Evolutionary conservation across 2,888 invertebrate species (phyloP).

Genomic region (Dinocampus coccinellae): DNA sequence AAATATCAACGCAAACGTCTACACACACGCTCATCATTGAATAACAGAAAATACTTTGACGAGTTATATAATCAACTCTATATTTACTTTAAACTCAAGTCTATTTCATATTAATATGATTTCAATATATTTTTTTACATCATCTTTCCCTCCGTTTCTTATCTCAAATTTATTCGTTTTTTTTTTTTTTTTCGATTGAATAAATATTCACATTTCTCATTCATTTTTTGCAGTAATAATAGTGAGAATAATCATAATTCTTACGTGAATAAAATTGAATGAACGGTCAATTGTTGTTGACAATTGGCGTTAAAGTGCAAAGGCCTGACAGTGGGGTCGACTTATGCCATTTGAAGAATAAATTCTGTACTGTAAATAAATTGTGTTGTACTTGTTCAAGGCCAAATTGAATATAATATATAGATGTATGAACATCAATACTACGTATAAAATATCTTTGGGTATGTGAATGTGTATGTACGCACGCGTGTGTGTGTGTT

Average conservation of each 20-base stretch:
- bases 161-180: background rate
- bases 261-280: background rate
- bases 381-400: constrained; percentile 6
- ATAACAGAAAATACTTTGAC: background rate
- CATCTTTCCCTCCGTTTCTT: background rate
- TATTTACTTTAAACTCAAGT: background rate
- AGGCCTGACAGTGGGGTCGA: constrained; percentile 20
- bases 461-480: background rate
- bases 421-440: background rate
- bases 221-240: too few species aligned
- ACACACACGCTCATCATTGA: background rate
- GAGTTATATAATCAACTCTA: background rate
- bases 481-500: background rate
- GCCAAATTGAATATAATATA: background rate
- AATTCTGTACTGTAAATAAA: background rate
- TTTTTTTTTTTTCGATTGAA: too few species aligned
- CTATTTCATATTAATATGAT: background rate
- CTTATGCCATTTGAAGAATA: constrained; percentile 7
- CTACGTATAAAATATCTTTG: too few species aligned
- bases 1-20: background rate
- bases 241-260: too few species aligned
- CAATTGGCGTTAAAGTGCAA: constrained; percentile 23
- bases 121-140: background rate
- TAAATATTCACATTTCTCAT: too few species aligned
- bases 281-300: constrained; percentile 7